Base-by-base conservation (phyloP, 2,888 invertebrate genomes). In the Molanna angustata region DNA sequence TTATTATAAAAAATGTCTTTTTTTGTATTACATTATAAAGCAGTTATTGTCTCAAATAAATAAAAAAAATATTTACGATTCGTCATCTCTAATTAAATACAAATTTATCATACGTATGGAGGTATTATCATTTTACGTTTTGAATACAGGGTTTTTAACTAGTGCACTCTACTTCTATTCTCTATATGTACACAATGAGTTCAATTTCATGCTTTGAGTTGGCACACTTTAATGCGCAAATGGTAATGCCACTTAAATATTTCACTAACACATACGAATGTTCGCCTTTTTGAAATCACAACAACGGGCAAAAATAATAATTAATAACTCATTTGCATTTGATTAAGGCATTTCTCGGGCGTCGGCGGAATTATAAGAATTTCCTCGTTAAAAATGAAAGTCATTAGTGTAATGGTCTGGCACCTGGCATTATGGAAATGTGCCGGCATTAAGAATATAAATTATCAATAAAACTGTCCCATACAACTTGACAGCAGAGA, bases 261-360 rank as follows among this genome's bases (percentile, higher is more conserved):
- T 46, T 46, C 16, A 19, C 17, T 18, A 33, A 33, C 9, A 46
- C 19, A 9, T 31, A 33, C 33, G 11, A 7, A 33, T n/a, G 17
- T 17, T 35, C 18, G 18, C 46, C 35, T 46, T 21, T 20, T 47
- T 47, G 20, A 47, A 47, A 47, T 47, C 39, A 47, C 20, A 39
- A 47, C 37, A 35, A n/a, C n/a, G n/a, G n/a, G n/a, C n/a, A n/a
- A n/a, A n/a, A 47, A 47, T 35, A 47, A 47, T 47, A 47, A 54
- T 56, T 56, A 56, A 56, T 56, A 51, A 56, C 48, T 52, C 52
- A 56, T 56, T 56, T 56, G 52, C 56, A 56, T 56, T 56, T 56
- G 52, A 56, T 56, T 56, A 56, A 48, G 52, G 56, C 52, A 56
- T 56, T 52, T 48, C 52, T 56, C 51, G 20, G 42, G 42, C 49